Evolutionary conservation across 2,113 vertebrate species (phyloP).

Genomic region (Marmota flaviventris): DNA sequence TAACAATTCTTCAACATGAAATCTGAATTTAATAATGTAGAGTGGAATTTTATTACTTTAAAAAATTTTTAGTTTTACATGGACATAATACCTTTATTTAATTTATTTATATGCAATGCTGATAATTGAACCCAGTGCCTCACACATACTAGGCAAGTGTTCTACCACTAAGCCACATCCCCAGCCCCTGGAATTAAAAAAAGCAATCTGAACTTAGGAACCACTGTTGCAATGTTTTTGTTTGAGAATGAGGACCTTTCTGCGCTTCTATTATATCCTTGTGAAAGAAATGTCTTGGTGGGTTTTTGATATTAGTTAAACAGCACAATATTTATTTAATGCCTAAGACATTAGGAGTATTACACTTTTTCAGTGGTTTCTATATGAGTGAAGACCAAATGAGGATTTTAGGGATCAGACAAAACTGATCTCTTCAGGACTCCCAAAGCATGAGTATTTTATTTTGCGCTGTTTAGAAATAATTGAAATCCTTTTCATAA

Average conservation of each 20-base stretch:
- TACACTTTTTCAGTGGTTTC: not conserved
- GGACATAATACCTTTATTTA: too few species aligned
- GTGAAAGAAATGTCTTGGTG: not conserved
- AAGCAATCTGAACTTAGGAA: not conserved
- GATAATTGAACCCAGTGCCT: too few species aligned
- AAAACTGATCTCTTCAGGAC: not conserved
- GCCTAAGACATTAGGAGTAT: not conserved
- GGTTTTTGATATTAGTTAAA: not conserved
- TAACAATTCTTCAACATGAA: not conserved
- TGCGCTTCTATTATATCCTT: not conserved
- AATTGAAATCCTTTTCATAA: not conserved
- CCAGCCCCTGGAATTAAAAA: too few species aligned
- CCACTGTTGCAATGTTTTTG: not conserved
- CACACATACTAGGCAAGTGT: too few species aligned
- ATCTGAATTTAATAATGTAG: not conserved
- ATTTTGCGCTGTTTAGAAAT: not conserved
- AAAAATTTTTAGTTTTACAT: too few species aligned
- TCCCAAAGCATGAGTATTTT: not conserved
- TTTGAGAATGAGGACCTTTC: not conserved
- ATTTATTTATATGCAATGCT: too few species aligned
- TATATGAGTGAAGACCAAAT: not conserved
- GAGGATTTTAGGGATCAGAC: not conserved
- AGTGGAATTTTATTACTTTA: too few species aligned
- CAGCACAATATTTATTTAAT: not conserved
- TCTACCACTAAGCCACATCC: too few species aligned